Conservation (phyloP, 92 coral and sea anemone genomes). For the Palythoa grandiflora region DNA sequence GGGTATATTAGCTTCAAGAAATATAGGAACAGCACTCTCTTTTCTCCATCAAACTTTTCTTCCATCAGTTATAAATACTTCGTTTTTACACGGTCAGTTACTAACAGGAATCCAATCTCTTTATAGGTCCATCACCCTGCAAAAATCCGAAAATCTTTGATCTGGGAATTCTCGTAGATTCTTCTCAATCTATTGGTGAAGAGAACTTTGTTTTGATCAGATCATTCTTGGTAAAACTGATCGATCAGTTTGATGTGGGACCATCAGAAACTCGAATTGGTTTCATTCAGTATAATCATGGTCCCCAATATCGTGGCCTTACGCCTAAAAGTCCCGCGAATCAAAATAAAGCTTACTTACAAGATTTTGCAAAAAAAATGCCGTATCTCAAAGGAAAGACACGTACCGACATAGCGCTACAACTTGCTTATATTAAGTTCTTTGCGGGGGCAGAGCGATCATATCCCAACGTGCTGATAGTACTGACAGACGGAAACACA, state of each 20-base stretch:
- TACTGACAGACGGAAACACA: constrained; percentile 22
- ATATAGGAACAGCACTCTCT: too few species aligned
- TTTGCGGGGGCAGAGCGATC: neutral
- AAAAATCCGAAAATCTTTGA: constrained; percentile 22
- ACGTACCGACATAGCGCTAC: neutral
- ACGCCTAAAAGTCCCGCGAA: neutral
- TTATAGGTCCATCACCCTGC: constrained; percentile 34
- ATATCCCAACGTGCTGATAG: constrained; percentile 5
- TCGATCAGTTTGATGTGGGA: constrained; percentile 6
- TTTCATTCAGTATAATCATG: neutral
- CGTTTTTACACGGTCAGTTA: too few species aligned
- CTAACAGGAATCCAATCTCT: neutral
- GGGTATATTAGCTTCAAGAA: too few species aligned
- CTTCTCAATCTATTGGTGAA: neutral
- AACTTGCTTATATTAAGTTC: neutral
- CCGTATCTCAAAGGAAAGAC: neutral
- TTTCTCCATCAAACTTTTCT: too few species aligned
- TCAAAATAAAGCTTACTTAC: neutral
- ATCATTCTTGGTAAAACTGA: constrained; percentile 2
- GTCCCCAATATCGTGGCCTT: neutral
- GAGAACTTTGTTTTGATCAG: constrained; percentile 2
- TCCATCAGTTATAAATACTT: too few species aligned
- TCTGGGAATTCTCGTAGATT: constrained; percentile 2
- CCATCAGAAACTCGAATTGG: neutral
- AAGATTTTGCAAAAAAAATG: neutral